Evolutionary conservation across 2,113 vertebrate genomes (phyloP).

Genomic region (Willisornis vidua): DNA sequence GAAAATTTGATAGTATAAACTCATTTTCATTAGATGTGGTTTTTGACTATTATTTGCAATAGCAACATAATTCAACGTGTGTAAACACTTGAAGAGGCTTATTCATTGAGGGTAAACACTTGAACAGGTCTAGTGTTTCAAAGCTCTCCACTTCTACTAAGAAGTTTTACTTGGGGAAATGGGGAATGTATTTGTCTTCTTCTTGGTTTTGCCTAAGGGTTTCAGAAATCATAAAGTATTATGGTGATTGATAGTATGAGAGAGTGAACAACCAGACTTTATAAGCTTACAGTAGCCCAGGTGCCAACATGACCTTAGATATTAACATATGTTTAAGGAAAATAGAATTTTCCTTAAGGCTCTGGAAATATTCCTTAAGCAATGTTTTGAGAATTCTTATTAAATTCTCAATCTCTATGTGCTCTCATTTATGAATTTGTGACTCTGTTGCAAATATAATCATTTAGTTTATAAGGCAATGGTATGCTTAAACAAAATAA

Average conservation of each 20-base stretch:
- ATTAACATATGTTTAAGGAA: neutral
- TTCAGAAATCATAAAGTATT: neutral
- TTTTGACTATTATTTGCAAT: neutral
- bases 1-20: neutral
- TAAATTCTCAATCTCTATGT: neutral
- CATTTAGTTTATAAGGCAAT: neutral
- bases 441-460: neutral
- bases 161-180: neutral
- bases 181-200: neutral
- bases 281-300: neutral
- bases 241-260: neutral
- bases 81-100: neutral
- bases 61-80: neutral
- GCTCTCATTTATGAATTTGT: neutral
- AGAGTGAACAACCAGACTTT: neutral
- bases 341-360: neutral
- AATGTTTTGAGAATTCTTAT: neutral
- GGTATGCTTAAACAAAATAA: neutral
- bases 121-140: neutral
- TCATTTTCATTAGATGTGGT: neutral
- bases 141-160: neutral
- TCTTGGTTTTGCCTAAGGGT: neutral
- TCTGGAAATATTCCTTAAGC: neutral
- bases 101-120: neutral
- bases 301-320: neutral